phyloP scores from a whole-genome alignment of 2,797 vertebrate species.

The Leucoraja ocellata region DNA sequence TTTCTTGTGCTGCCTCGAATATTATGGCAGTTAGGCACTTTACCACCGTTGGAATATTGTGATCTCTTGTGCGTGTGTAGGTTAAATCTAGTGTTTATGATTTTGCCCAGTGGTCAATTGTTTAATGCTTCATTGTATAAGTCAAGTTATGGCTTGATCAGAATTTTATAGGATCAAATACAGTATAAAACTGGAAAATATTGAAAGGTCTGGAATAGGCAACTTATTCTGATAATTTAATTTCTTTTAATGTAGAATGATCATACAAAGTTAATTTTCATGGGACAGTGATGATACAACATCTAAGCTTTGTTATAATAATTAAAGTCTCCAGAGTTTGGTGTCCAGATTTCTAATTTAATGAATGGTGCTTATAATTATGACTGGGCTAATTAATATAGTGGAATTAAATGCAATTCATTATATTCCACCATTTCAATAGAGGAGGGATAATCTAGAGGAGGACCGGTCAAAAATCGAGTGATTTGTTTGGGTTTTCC shows the following conservation, averaged over 20 bases:
- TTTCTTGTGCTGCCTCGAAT: not conserved
- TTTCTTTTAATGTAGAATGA: not conserved
- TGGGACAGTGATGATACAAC: not conserved
- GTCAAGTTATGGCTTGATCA: not conserved
- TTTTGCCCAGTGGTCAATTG: not conserved
- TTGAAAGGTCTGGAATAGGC: not conserved
- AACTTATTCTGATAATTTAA: not conserved
- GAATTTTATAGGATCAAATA: not conserved
- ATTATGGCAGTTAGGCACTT: not conserved
- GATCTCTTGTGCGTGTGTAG: not conserved
- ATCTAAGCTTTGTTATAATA: not conserved
- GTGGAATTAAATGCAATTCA: not conserved
- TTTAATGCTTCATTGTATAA: not conserved
- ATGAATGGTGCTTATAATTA: not conserved
- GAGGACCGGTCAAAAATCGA: not conserved
- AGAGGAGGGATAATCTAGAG: not conserved
- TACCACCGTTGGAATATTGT: not conserved
- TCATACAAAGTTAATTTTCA: not conserved
- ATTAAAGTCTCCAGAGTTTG: not conserved
- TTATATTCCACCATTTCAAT: not conserved
- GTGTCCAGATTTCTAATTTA: not conserved
- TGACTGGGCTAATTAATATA: not conserved
- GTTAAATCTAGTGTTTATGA: not conserved
- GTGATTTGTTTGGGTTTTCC: not conserved
- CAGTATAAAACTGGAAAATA: not conserved